These are phyloP conservation scores for Gnathonemus longibarbis DNA, from an alignment of 2,113 vertebrate species.

Conservation along the genomic window DNA sequence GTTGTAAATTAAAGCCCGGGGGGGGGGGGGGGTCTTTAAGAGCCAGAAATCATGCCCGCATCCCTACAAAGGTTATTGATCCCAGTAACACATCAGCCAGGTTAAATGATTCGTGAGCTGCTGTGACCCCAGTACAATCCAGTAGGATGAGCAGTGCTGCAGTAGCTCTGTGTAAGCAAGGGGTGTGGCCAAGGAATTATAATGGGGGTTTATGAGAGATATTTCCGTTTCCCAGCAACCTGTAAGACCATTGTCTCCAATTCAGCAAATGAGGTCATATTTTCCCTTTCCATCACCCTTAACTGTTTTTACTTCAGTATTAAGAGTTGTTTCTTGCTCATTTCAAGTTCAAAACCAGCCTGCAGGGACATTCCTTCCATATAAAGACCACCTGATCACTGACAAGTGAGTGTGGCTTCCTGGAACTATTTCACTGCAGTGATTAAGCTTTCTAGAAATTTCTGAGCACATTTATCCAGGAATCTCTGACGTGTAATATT, in stretches of 20 bases:
- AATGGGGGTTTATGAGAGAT: not conserved
- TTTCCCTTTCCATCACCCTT: not conserved
- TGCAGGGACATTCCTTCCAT: not conserved
- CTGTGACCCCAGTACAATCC: conserved; percentile 73
- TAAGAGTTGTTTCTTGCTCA: not conserved
- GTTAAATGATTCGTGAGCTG: conserved; percentile 77
- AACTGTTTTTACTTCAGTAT: not conserved
- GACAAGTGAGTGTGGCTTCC: not conserved
- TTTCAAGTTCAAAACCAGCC: not conserved
- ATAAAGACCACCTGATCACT: not conserved
- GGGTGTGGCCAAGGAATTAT: not conserved
- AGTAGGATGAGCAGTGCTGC: conserved; percentile 69
- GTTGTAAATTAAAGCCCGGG: conserved; percentile 65
- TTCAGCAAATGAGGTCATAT: not conserved
- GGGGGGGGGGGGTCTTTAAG: conserved; percentile 56
- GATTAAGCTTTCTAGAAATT: not conserved
- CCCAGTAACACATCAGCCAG: conserved; percentile 72
- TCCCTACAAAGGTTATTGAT: conserved; percentile 65
- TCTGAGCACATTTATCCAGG: not conserved
- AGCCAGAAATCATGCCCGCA: conserved; percentile 68
- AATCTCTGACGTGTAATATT: not conserved
- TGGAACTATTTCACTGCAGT: not conserved
- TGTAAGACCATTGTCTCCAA: not conserved
- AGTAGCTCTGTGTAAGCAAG: conserved; percentile 44
- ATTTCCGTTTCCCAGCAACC: not conserved